Percentiles rank a stretch among this genome's conserved stretches.
Conservation (phyloP, 30 jellyfish, hydroid and myxozoan species). For the Hydra vulgaris region DNA sequence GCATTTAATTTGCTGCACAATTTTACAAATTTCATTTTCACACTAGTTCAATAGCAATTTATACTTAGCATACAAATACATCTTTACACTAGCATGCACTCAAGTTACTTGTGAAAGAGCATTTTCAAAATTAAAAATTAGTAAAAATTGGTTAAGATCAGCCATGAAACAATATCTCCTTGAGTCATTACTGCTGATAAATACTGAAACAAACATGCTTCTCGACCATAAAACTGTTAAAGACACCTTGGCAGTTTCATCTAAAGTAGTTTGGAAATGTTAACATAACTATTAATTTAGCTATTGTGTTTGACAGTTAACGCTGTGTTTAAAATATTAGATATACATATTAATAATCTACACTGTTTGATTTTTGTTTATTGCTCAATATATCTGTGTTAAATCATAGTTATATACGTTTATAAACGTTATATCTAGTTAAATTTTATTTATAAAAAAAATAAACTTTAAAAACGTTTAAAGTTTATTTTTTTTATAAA, state of each 20-base stretch:
- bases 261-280: not conserved
- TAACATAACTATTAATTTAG: not conserved
- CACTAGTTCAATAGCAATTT: not conserved
- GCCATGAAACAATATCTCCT: not conserved
- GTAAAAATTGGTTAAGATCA: not conserved
- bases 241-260: not conserved
- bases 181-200: not conserved
- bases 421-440: no score
- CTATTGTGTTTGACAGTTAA: not conserved
- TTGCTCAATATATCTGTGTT: not conserved
- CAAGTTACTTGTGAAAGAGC: not conserved
- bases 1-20: not conserved
- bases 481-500: not conserved
- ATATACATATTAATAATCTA: no score
- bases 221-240: not conserved
- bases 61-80: not conserved
- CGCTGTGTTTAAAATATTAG: not conserved
- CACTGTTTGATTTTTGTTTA: not conserved
- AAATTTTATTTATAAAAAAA: no score
- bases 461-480: no score
- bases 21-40: no score
- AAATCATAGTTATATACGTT: not conserved
- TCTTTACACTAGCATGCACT: not conserved
- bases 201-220: not conserved
- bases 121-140: not conserved